A percentile compares a stretch with the other conserved stretches of the same genome.
Conservation (phyloP, 2,888 invertebrate species). For the Leptura quadrifasciata region DNA sequence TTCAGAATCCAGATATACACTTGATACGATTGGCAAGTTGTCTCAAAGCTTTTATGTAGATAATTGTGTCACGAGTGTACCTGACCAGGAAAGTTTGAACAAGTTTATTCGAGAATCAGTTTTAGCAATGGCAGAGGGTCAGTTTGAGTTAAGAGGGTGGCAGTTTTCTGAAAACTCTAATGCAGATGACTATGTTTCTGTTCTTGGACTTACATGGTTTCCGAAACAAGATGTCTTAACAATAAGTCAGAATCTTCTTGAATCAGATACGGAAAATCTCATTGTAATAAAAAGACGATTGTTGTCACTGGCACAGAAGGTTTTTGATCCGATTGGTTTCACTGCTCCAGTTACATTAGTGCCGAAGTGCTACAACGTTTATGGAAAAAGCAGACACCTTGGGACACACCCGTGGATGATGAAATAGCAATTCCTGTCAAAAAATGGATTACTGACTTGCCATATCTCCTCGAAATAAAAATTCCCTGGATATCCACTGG, state of each 20-base stretch:
- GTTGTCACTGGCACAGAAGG: slow-evolving; percentile 35
- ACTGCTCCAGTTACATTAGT: slow-evolving; percentile 39
- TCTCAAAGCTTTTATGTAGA: slow-evolving; percentile 24
- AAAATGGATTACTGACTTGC: slow-evolving; percentile 28
- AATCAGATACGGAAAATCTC: background rate
- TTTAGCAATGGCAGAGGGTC: slow-evolving; percentile 24
- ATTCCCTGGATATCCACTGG: slow-evolving; percentile 42
- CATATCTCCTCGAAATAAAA: slow-evolving; percentile 25
- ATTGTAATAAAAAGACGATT: slow-evolving; percentile 12
- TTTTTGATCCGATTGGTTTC: slow-evolving; percentile 45
- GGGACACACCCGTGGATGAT: slow-evolving; percentile 14
- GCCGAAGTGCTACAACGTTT: slow-evolving; percentile 39
- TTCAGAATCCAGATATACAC: slow-evolving; percentile 9
- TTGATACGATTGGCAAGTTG: slow-evolving; percentile 20
- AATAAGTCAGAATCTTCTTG: background rate
- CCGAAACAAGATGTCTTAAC: slow-evolving; percentile 42
- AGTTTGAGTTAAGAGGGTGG: slow-evolving; percentile 50
- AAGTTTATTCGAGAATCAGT: slow-evolving; percentile 32
- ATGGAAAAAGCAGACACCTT: slow-evolving; percentile 35
- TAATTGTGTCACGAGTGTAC: slow-evolving; percentile 20
- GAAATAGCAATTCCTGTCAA: slow-evolving; percentile 2
- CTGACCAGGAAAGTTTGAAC: slow-evolving; percentile 12
- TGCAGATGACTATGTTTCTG: slow-evolving; percentile 11
- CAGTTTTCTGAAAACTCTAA: slow-evolving; percentile 34
- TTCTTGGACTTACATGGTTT: slow-evolving; percentile 48